These are phyloP conservation scores for Heterodera schachtii DNA, from an alignment of 1,140 invertebrate species.

Conservation along the genomic window DNA sequence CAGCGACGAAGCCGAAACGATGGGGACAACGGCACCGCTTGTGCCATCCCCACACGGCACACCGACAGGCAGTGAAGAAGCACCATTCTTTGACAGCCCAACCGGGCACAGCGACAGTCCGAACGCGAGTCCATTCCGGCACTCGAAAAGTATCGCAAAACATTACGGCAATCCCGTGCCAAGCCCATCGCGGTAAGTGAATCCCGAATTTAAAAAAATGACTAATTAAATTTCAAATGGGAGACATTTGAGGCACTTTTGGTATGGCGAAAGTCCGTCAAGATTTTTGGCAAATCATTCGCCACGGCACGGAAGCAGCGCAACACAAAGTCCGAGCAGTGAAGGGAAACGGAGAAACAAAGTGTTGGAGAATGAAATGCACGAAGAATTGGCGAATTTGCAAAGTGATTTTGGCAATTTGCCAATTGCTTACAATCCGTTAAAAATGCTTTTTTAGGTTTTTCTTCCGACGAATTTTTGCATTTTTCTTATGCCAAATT, in stretches of 20 bases:
- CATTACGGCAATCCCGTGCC: neutral
- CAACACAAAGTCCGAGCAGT: neutral
- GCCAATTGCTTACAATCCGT: neutral
- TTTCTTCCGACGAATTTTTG: neutral
- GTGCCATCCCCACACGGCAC: neutral
- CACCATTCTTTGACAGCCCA: neutral
- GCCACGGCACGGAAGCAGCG: too few relatives aligned
- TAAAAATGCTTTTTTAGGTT: neutral
- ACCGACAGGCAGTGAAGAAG: neutral
- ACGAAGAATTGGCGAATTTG: neutral
- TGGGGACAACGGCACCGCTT: neutral
- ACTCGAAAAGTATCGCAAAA: neutral
- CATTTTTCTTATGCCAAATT: neutral
- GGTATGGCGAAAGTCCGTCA: neutral
- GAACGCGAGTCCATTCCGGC: neutral
- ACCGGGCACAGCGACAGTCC: neutral
- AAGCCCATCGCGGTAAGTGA: neutral
- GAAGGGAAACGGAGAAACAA: neutral
- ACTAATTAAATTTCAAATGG: too few relatives aligned
- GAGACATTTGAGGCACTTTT: neutral
- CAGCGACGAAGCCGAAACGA: neutral
- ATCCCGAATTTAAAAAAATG: too few relatives aligned
- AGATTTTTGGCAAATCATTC: neutral
- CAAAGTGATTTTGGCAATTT: neutral
- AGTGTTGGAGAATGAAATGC: neutral